A percentile compares a stretch with the other conserved stretches of the same genome.
These are phyloP conservation scores for Cettia cetti DNA, from an alignment of 2,113 vertebrate species.

Conservation along the genomic window DNA sequence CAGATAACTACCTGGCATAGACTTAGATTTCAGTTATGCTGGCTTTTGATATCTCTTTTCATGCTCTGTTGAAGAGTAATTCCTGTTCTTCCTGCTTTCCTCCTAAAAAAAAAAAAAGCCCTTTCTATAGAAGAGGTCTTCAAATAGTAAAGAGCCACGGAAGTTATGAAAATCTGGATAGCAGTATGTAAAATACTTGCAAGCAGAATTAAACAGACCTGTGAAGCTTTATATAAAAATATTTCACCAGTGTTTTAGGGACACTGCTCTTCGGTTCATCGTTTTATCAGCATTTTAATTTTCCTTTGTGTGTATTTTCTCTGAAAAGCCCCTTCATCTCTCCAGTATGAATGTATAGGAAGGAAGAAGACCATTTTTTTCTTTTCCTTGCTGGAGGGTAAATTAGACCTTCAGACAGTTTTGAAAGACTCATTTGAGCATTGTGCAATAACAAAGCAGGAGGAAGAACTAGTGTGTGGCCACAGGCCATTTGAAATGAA, in stretches of 20 bases:
- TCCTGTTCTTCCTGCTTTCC: neutral
- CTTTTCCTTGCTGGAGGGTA: conserved; percentile 25
- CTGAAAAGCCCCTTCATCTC: conserved; percentile 14
- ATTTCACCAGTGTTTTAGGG: neutral
- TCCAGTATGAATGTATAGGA: neutral
- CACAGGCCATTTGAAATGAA: conserved; percentile 33
- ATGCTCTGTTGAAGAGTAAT: neutral
- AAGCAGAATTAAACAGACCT: neutral
- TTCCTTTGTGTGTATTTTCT: neutral
- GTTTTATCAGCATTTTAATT: neutral
- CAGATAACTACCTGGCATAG: neutral
- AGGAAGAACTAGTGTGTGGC: neutral
- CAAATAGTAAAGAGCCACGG: neutral
- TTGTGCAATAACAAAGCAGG: neutral
- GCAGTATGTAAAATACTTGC: neutral
- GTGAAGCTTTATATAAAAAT: neutral
- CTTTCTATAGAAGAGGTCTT: neutral
- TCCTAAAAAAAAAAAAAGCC: neutral
- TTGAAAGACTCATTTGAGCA: conserved; percentile 35
- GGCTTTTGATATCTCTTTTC: neutral
- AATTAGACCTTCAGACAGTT: conserved; percentile 47
- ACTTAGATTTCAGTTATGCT: neutral
- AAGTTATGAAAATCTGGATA: neutral
- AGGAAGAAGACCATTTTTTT: neutral
- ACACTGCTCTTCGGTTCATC: neutral